Evolutionary conservation across 2,113 vertebrate species (phyloP).

Genomic region (Eulemur macaco): DNA sequence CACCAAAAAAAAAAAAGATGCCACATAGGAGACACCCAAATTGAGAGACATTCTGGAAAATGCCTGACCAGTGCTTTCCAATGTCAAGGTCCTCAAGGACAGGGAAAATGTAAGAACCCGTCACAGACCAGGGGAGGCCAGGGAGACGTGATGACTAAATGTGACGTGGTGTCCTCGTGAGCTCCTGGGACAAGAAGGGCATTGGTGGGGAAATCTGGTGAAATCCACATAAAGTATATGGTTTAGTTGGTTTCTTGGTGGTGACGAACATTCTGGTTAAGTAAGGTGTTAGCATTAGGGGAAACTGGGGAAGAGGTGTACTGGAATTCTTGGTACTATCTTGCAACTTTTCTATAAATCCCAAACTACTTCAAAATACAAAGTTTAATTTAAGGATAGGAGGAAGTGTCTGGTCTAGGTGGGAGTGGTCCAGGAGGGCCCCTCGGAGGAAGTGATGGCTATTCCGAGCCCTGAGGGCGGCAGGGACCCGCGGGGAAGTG

Average conservation of each 20-base stretch:
- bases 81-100: background rate
- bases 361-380: background rate
- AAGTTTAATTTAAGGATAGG: too few relatives aligned
- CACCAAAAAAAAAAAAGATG: background rate
- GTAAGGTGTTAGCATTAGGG: background rate
- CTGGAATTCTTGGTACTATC: background rate
- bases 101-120: background rate
- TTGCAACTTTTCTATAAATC: background rate
- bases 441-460: background rate
- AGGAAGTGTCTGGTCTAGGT: background rate
- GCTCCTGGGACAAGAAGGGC: background rate
- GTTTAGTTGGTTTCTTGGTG: background rate
- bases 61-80: background rate
- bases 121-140: background rate
- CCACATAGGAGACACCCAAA: background rate
- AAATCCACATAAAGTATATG: accelerated
- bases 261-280: background rate
- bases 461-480: background rate
- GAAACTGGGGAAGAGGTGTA: background rate
- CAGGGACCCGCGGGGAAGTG: background rate
- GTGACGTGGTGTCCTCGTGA: background rate
- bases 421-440: background rate
- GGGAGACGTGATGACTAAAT: accelerated
- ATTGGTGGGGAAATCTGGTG: accelerated
- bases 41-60: background rate